Base-by-base conservation (phyloP, 2,888 invertebrate species). In the Nasonia oneida region DNA sequence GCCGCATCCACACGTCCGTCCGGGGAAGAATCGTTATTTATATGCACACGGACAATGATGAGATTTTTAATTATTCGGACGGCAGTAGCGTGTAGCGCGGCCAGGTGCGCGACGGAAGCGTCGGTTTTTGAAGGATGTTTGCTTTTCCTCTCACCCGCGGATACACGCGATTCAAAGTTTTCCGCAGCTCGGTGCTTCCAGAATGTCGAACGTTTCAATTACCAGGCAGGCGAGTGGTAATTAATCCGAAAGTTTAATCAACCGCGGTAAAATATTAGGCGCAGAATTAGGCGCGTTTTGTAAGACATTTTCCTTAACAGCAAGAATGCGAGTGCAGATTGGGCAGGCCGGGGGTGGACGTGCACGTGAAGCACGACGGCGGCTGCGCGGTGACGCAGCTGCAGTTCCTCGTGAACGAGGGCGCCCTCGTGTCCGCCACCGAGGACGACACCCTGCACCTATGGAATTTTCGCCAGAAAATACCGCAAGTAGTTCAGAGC, bases 271-370 rank as follows among this genome's bases (percentile, higher is more conserved):
- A 37, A 37, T 37, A 37, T 37, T 2, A 29, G 29, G 29, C 37
- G 37, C 29, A 29, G 29, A 29, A 29, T 29, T 29, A 29, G 29
- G 29, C 29, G 29, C 1, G 29, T 29, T 29, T 29, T 29, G 0
- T 29, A 29, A 29, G 29, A 29, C 29, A 33, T 33, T 89, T 93
- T 93, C 93, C 93, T 94, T 93, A 92, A 94, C 91, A 64, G 84
- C 85, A 71, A 70, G 89, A 90, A 90, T 87, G 8, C 23, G 12
- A 64, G 74, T 73, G 82, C 94, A 99, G 99, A 94, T 95, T 99
- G 92, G 99, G 99, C 81, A 96, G 98, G 86, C 98, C 99, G 0
- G 99, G 99, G 53, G 99, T 99, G 87, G 99, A 99, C 94, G 97
- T 97, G 86, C 97, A 98, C 94, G 96, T 98, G 87, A 96, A 97